Conservation (phyloP, 2,113 vertebrate species). For the Rousettus leschenaultii region DNA sequence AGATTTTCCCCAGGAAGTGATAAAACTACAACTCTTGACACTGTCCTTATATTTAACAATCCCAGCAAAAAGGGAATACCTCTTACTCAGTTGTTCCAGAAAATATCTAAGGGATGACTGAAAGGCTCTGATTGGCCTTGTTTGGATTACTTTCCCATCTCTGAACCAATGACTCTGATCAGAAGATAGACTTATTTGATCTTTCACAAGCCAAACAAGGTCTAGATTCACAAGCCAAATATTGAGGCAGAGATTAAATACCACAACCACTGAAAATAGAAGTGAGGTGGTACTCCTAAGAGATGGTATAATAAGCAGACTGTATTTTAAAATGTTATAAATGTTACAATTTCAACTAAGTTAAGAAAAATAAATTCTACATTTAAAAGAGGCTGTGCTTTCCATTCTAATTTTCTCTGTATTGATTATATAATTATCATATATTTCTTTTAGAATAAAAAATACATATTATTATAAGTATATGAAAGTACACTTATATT, state of each 20-base stretch:
- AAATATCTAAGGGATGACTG: background rate
- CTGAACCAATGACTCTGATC: background rate
- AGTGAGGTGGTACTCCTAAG: background rate
- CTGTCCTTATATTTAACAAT: background rate
- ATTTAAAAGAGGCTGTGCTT: background rate
- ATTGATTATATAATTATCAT: background rate
- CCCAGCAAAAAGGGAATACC: background rate
- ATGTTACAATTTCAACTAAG: background rate
- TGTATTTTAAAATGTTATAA: no score
- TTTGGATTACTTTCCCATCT: background rate
- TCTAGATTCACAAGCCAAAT: background rate
- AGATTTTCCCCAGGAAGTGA: background rate
- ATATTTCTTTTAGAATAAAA: slow-evolving; percentile 34
- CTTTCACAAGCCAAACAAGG: no score
- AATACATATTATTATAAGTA: background rate
- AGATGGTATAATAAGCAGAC: background rate
- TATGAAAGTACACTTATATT: background rate
- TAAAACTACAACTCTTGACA: background rate
- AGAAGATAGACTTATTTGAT: background rate
- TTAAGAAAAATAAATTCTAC: background rate
- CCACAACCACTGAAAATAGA: background rate
- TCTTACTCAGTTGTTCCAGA: background rate
- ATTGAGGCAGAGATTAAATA: background rate
- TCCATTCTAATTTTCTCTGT: background rate
- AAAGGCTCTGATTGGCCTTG: background rate